A percentile compares a stretch with the other conserved stretches of the same genome.
These are phyloP conservation scores for Bombus picipes DNA, from an alignment of 1,140 invertebrate genomes.

Conservation along the genomic window DNA sequence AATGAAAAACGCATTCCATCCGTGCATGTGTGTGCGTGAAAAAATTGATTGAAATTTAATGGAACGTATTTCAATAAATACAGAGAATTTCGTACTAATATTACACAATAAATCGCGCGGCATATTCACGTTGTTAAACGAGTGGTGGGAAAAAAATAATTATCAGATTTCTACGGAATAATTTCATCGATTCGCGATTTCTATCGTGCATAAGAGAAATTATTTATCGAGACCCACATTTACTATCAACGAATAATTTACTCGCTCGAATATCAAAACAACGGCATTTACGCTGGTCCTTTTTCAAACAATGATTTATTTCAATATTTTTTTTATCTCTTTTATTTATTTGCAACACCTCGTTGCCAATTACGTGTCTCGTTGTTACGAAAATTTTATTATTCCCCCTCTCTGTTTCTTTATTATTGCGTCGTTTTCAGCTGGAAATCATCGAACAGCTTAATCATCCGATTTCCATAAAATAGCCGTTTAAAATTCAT, in stretches of 20 bases:
- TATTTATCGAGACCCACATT: background rate
- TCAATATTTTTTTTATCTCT: background rate
- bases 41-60: background rate
- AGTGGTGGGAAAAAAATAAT: background rate
- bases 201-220: background rate
- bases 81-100: background rate
- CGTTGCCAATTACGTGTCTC: background rate
- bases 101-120: background rate
- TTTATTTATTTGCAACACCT: background rate
- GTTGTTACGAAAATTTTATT: background rate
- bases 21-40: fast-evolving
- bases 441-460: background rate
- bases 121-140: background rate
- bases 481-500: background rate
- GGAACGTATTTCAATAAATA: background rate
- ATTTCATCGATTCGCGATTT: background rate
- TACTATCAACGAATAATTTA: background rate
- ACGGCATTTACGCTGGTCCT: background rate
- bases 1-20: background rate
- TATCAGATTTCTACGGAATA: background rate
- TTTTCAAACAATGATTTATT: background rate
- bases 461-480: background rate
- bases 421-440: too few relatives aligned
- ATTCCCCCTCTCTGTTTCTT: background rate
- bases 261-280: background rate